These are phyloP conservation scores for Urocynchramus pylzowi DNA, from an alignment of 2,113 vertebrate species.

Conservation along the genomic window DNA sequence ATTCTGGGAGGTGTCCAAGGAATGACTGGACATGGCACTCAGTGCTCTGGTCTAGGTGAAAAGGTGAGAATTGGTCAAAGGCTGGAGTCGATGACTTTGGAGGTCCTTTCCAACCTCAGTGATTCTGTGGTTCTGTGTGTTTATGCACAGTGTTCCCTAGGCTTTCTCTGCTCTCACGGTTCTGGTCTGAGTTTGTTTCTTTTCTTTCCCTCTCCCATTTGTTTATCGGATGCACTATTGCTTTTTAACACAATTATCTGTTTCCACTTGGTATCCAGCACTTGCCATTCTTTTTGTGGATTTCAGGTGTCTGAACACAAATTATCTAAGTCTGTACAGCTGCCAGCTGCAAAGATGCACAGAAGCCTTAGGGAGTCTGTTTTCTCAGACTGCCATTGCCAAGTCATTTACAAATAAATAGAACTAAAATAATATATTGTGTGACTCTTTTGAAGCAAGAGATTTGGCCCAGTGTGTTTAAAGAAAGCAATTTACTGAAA, in stretches of 20 bases:
- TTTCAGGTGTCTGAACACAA: neutral
- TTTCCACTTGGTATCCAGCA: neutral
- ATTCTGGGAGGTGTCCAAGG: neutral
- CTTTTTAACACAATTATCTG: neutral
- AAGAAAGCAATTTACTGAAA: neutral
- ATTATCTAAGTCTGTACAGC: neutral
- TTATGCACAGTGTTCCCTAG: neutral
- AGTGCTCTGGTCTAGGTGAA: neutral
- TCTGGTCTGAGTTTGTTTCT: neutral
- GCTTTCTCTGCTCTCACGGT: neutral
- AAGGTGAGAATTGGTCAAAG: neutral
- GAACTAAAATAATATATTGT: neutral
- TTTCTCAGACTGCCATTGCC: neutral
- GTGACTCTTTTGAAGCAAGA: neutral
- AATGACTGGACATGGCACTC: neutral
- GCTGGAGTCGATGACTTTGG: neutral
- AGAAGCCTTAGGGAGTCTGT: neutral
- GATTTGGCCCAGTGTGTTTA: neutral
- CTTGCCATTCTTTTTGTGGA: neutral
- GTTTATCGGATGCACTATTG: neutral
- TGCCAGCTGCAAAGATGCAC: neutral
- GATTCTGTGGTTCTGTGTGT: neutral
- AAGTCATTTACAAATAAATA: conserved; percentile 5
- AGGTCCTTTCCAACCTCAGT: neutral
- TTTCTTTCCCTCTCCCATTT: neutral